Evolutionary conservation across 2,797 vertebrate species (phyloP).

Genomic region (Ptychadena robeensis): DNA sequence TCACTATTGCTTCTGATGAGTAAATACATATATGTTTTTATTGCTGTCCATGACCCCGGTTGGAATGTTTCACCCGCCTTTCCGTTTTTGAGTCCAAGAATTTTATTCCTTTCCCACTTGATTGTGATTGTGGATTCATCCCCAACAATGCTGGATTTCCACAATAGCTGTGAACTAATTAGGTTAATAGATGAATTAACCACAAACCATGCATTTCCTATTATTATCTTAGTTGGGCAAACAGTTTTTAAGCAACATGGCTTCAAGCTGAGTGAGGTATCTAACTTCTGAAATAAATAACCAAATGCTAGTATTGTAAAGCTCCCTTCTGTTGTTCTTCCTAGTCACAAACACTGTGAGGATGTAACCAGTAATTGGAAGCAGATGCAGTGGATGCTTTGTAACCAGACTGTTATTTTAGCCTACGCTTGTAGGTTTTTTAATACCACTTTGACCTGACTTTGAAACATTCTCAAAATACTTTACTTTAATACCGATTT

Average conservation of each 20-base stretch:
- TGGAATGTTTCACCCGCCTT: neutral
- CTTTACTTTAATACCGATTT: slow-evolving; percentile 82
- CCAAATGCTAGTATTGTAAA: slow-evolving; percentile 81
- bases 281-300: slow-evolving; percentile 74
- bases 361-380: slow-evolving; percentile 95
- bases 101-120: neutral
- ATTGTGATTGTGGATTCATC: neutral
- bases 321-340: slow-evolving; percentile 78
- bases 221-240: slow-evolving; percentile 47
- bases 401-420: slow-evolving; percentile 95
- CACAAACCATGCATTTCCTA: slow-evolving; percentile 29
- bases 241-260: slow-evolving; percentile 56
- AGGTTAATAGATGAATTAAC: slow-evolving; percentile 65
- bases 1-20: neutral
- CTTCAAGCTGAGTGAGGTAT: slow-evolving; percentile 73
- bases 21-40: neutral
- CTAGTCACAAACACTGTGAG: slow-evolving; percentile 78
- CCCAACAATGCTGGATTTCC: neutral
- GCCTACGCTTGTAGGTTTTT: slow-evolving; percentile 86
- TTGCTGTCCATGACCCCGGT: neutral
- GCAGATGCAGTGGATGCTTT: slow-evolving; percentile 87
- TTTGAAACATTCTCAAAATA: slow-evolving; percentile 87
- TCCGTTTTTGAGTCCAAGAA: too few species aligned
- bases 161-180: slow-evolving; percentile 11
- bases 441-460: slow-evolving; percentile 84